Conservation (phyloP, 2,797 vertebrate genomes). For the Melanotaenia maccullochi region DNA sequence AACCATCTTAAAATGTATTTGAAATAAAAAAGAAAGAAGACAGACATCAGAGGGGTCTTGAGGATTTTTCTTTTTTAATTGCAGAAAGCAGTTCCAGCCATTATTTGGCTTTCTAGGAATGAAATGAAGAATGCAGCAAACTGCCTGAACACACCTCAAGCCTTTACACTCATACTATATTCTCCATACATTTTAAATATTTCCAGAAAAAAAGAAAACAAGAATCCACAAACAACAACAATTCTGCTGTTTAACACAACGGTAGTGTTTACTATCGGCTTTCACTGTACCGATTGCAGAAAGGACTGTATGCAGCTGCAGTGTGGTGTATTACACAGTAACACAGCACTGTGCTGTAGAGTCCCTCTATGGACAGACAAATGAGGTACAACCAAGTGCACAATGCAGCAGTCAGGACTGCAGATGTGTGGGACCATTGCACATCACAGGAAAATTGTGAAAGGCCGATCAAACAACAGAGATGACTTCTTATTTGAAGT, state of each 20-base stretch:
- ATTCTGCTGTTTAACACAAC: slow-evolving; percentile 39
- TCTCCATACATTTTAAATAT: slow-evolving; percentile 37
- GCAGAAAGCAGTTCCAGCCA: slow-evolving; percentile 75
- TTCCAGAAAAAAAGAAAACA: slow-evolving; percentile 18
- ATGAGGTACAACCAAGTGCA: slow-evolving; percentile 45
- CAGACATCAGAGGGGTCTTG: slow-evolving; percentile 24
- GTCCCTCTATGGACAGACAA: slow-evolving; percentile 26
- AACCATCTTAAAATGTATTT: slow-evolving; percentile 4
- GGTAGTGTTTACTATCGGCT: slow-evolving; percentile 39
- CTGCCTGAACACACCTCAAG: slow-evolving; percentile 61
- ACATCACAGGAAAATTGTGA: slow-evolving; percentile 2
- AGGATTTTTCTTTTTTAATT: slow-evolving; percentile 77
- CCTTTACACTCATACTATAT: slow-evolving; percentile 49
- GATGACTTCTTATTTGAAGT: neutral
- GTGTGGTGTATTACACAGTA: slow-evolving; percentile 67
- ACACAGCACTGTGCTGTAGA: slow-evolving; percentile 64
- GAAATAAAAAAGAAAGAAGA: slow-evolving; percentile 10
- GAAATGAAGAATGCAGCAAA: slow-evolving; percentile 70
- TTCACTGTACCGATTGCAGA: slow-evolving; percentile 43
- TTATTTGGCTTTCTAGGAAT: slow-evolving; percentile 62
- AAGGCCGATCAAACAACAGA: slow-evolving; percentile 19
- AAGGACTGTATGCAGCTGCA: slow-evolving; percentile 51
- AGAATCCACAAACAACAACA: slow-evolving; percentile 30
- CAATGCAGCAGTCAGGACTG: slow-evolving; percentile 61
- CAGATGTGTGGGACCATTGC: slow-evolving; percentile 13